phyloP scores from a whole-genome alignment of 2,797 vertebrate genomes.

The Anniella stebbinsi region DNA sequence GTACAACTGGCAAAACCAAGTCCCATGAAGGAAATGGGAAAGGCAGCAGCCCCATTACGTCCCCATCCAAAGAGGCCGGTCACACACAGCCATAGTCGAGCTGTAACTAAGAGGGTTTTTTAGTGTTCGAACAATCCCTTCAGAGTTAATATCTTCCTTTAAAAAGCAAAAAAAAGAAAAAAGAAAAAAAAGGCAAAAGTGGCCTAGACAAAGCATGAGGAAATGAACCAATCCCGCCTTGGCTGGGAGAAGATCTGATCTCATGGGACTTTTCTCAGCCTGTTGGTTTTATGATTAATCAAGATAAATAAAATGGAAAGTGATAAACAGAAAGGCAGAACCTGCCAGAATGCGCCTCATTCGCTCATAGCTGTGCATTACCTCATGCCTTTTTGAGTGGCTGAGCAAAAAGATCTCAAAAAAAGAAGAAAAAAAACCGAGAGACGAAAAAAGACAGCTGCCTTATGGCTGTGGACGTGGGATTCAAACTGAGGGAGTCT shows the following conservation, averaged over 20 bases:
- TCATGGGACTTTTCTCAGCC: neutral
- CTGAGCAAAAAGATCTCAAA: neutral
- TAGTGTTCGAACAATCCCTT: neutral
- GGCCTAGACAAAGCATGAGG: neutral
- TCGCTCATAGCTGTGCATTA: neutral
- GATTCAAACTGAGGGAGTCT: no score
- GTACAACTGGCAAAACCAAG: neutral
- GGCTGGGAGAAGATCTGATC: neutral
- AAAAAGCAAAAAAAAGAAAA: neutral
- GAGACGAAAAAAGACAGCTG: neutral
- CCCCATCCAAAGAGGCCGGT: neutral
- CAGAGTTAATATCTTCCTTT: neutral
- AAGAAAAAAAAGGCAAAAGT: neutral
- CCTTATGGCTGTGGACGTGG: neutral
- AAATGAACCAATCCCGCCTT: neutral
- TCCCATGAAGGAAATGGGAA: neutral
- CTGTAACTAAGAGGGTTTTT: neutral
- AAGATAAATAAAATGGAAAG: neutral
- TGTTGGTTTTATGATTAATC: neutral
- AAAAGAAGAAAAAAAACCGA: neutral
- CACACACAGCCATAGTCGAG: neutral
- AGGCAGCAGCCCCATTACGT: neutral
- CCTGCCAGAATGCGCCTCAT: neutral
- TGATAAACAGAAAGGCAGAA: neutral
- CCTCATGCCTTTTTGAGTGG: neutral